Conservation (phyloP, 2,888 invertebrate genomes). For the Ochropleura plecta region DNA sequence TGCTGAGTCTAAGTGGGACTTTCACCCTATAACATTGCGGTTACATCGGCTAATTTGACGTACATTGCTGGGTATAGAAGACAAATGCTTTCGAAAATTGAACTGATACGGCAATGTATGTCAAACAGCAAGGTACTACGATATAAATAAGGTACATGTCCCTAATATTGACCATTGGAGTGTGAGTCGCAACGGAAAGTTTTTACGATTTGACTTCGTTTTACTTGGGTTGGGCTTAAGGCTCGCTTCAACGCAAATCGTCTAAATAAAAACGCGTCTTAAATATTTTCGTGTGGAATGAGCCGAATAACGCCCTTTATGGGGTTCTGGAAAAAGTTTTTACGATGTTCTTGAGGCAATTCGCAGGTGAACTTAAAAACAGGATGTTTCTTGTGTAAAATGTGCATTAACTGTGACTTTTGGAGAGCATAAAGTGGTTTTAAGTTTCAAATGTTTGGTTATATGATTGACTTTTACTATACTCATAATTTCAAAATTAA, state of each 20-base stretch:
- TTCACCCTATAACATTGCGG: constrained; percentile 40
- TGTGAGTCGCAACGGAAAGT: constrained; percentile 29
- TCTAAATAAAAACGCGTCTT: constrained; percentile 55
- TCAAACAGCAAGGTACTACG: neutral
- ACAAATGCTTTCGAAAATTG: neutral
- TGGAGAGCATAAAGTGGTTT: neutral
- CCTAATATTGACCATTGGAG: constrained; percentile 46
- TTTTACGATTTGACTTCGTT: constrained; percentile 55
- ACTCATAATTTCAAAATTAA: neutral
- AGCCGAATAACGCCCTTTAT: constrained; percentile 48
- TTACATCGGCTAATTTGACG: constrained; percentile 9
- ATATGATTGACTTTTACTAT: neutral
- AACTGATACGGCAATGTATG: constrained; percentile 20
- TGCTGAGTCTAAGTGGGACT: constrained; percentile 52
- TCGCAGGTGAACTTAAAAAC: constrained; percentile 46
- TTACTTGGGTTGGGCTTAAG: constrained; percentile 36
- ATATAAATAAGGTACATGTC: constrained; percentile 27
- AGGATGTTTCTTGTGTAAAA: constrained; percentile 21
- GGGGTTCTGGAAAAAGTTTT: constrained; percentile 44
- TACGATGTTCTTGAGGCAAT: constrained; percentile 50
- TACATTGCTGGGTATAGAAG: constrained; percentile 28
- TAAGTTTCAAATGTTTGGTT: neutral
- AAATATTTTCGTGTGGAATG: constrained; percentile 59
- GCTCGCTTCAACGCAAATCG: constrained; percentile 50
- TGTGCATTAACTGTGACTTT: neutral